phyloP scores from a whole-genome alignment of 2,888 invertebrate genomes.

The Sycophila texana region DNA sequence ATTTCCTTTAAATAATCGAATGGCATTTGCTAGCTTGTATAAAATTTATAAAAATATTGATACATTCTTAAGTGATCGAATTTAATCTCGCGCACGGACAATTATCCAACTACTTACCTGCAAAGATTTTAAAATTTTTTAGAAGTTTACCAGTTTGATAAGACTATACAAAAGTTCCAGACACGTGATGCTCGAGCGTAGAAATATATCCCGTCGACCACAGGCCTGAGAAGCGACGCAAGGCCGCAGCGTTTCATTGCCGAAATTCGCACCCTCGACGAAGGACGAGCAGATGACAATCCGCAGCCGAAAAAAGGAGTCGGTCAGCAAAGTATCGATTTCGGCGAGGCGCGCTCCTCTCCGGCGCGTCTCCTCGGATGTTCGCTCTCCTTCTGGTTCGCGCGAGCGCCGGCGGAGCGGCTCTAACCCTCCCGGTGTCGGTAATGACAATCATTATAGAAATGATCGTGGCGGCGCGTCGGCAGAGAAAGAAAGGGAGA shows the following conservation, averaged over 20 bases:
- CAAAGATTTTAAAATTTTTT: too few species aligned
- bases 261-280: slow-evolving; percentile 1
- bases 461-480: slow-evolving; percentile 70
- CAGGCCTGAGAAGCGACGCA: neutral
- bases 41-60: too few species aligned
- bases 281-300: neutral
- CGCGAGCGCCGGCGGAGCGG: slow-evolving; percentile 20
- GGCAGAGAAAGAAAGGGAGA: slow-evolving; percentile 26
- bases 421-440: slow-evolving; percentile 66
- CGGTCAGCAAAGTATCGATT: slow-evolving; percentile 33
- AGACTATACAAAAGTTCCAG: too few species aligned
- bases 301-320: neutral
- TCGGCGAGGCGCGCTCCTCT: slow-evolving; percentile 12
- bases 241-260: slow-evolving; percentile 25
- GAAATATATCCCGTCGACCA: too few species aligned
- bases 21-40: too few species aligned
- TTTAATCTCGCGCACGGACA: too few species aligned
- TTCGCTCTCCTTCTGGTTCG: slow-evolving; percentile 36
- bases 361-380: slow-evolving; percentile 43
- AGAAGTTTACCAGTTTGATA: too few species aligned
- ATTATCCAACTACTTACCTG: too few species aligned
- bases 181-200: too few species aligned
- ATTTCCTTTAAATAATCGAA: too few species aligned
- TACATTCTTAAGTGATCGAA: too few species aligned
- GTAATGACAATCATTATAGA: slow-evolving; percentile 75